phyloP scores from a whole-genome alignment of 2,797 vertebrate species.

The Buceros bicornis region DNA sequence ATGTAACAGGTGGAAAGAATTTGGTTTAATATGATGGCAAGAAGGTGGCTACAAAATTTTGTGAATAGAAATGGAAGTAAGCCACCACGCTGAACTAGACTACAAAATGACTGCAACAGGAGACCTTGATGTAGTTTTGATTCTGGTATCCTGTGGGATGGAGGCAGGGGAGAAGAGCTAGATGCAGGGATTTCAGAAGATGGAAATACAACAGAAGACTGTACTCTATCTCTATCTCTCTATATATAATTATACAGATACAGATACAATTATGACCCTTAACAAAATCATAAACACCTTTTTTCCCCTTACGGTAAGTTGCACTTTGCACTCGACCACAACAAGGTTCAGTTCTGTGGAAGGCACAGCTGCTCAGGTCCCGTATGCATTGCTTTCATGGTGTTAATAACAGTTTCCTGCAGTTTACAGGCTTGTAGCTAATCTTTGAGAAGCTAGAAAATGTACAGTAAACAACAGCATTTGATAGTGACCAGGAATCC shows the following conservation, averaged over 20 bases:
- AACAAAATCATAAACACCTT: not conserved
- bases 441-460: not conserved
- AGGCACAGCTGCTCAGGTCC: not conserved
- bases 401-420: not conserved
- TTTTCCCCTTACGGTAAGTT: not conserved
- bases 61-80: constrained; percentile 25
- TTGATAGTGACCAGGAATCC: not conserved
- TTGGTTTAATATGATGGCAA: constrained; percentile 24
- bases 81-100: constrained; percentile 8
- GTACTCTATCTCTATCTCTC: not conserved
- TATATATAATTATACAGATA: too few species aligned
- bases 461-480: not conserved
- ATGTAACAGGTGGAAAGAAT: constrained; percentile 14
- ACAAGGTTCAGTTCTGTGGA: not conserved
- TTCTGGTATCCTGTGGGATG: not conserved
- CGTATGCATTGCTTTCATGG: not conserved
- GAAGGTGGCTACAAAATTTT: constrained; percentile 9
- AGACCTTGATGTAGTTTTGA: constrained; percentile 41
- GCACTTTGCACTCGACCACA: not conserved
- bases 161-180: not conserved
- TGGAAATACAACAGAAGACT: not conserved
- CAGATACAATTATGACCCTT: not conserved
- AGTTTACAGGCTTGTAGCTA: not conserved
- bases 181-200: not conserved
- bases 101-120: not conserved